Evolutionary conservation across 1,140 invertebrate genomes (phyloP), one percentile per base, ranked within the genome.

Genomic region (Tribolium madens): DNA sequence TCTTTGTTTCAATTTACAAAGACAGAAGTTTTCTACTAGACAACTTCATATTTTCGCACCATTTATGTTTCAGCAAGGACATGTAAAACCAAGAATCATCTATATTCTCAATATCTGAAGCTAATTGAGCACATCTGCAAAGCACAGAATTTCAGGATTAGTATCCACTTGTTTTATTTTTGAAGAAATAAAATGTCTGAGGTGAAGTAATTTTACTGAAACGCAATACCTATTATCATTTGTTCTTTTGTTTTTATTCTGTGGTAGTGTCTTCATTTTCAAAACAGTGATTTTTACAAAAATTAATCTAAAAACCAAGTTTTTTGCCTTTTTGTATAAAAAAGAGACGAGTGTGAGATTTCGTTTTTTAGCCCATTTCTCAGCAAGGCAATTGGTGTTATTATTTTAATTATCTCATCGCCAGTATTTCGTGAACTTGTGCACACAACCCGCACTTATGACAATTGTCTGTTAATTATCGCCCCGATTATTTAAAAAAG

Each of bases 401-500:
- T 50, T 50, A 50, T 17, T 15, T 64, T 64, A 64, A 64, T 64
- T 33, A 13, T 10, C 9, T 10, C 7, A 2, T 3, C 6, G 57
- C 10, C 57, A 4, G 26, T 64, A 33, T 64, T 64, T 64, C 26
- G 57, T 64, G 26, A 13, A 64, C 7, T 64, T 15, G 10, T 31
- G n/a, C 53, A 60, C 26, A 33, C 21, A 33, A 64, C 57, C 21
- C 57, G 57, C 57, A 64, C 21, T 64, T 64, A 64, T 64, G 21
- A 31, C 57, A 18, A 12, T 14, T n/a, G 14, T 64, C 12, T 18
- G n/a, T 9, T 64, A 64, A 64, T 64, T 64, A 64, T 21, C n/a
- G n/a, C 10, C 57, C 3, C 12, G 17, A 60, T 31, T 60, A 21
- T 60, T 60, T 60, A 31, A 60, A 18, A 12, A 64, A 21, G n/a